A percentile compares a stretch with the other conserved stretches of the same genome.
phyloP scores from a whole-genome alignment of 2,113 vertebrate genomes.

The Mesoclemmys tuberculata region DNA sequence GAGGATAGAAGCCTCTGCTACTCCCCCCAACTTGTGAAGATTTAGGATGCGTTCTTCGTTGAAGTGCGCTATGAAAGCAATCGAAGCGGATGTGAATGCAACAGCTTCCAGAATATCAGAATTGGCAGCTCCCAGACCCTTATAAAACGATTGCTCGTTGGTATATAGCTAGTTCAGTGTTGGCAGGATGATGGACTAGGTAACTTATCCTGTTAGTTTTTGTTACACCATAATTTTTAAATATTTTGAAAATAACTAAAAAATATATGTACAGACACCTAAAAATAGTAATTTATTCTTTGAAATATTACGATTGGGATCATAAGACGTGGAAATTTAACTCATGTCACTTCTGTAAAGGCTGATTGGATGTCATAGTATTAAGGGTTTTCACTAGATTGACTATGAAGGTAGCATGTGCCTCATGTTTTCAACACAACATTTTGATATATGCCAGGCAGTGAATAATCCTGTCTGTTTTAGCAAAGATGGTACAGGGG shows the following conservation, averaged over 20 bases:
- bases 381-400: slow-evolving; percentile 23
- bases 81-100: slow-evolving; percentile 56
- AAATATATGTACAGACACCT: not conserved
- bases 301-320: slow-evolving; percentile 10
- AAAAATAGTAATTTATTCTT: not conserved
- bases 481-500: slow-evolving; percentile 8
- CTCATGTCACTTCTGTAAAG: slow-evolving; percentile 7
- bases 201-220: not conserved
- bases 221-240: rapidly evolving
- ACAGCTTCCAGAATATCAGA: slow-evolving; percentile 32
- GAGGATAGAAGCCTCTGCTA: slow-evolving; percentile 35
- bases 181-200: slow-evolving; percentile 45
- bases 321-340: not conserved
- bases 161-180: slow-evolving; percentile 15
- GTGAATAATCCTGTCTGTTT: slow-evolving; percentile 28
- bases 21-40: slow-evolving; percentile 5
- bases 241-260: not conserved
- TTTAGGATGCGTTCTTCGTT: slow-evolving; percentile 49
- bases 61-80: slow-evolving; percentile 53
- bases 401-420: slow-evolving; percentile 15
- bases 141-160: slow-evolving; percentile 1
- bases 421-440: not conserved
- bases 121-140: slow-evolving; percentile 62
- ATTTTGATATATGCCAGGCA: slow-evolving; percentile 22
- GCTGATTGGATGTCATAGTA: slow-evolving; percentile 9